These are phyloP conservation scores for Chelonus formosanus DNA, from an alignment of 2,888 invertebrate genomes.

Conservation along the genomic window DNA sequence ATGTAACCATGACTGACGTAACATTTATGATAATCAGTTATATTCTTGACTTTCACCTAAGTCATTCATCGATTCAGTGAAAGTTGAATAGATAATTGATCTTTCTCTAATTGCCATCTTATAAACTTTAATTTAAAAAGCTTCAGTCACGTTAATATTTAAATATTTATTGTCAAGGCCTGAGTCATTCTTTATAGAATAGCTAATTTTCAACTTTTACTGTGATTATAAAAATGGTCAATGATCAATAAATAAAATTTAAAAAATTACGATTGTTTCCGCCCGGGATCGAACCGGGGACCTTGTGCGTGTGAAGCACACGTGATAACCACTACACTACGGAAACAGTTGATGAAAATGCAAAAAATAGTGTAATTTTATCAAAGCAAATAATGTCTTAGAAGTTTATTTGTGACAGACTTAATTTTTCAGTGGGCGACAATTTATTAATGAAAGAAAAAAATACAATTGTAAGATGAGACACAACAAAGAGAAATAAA, in stretches of 20 bases:
- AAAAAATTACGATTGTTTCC: conserved; percentile 46
- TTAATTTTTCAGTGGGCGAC: conserved; percentile 28
- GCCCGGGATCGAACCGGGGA: conserved; percentile 59
- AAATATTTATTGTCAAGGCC: not conserved
- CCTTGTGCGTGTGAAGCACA: conserved; percentile 82
- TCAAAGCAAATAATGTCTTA: no score
- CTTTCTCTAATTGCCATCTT: no score
- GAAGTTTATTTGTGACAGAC: not conserved
- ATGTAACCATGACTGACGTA: no score
- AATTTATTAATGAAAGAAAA: conserved; percentile 35
- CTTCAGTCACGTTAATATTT: not conserved
- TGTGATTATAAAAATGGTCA: not conserved
- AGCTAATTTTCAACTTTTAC: not conserved
- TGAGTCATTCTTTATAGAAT: not conserved
- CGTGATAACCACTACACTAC: conserved; percentile 83
- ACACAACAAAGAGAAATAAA: conserved; percentile 18
- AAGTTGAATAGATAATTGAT: not conserved
- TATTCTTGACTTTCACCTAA: conserved; percentile 6
- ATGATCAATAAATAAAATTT: not conserved
- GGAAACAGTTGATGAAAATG: conserved; percentile 65
- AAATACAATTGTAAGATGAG: conserved; percentile 36
- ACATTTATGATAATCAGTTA: not conserved
- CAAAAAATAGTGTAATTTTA: not conserved
- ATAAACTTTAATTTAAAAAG: no score
- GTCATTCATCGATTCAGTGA: not conserved